Evolutionary conservation across 1,140 invertebrate genomes (phyloP).

Genomic region (Ctenoplectra terminalis): DNA sequence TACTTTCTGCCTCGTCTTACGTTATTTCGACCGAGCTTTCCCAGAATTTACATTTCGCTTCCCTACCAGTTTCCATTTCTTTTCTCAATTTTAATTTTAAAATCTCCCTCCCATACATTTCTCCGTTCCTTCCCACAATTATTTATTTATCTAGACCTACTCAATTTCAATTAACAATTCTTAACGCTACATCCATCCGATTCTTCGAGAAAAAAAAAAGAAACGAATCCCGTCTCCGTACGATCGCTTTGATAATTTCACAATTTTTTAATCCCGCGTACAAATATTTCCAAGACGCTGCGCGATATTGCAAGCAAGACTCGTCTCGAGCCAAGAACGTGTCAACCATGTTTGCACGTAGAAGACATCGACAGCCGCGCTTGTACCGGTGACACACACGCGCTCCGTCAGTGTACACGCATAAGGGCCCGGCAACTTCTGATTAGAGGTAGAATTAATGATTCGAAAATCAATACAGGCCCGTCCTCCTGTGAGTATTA

Average conservation of each 20-base stretch:
- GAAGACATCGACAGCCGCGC: not conserved
- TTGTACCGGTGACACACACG: not conserved
- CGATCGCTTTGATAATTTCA: too few relatives aligned
- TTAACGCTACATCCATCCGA: too few relatives aligned
- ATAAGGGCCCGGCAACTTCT: constrained; percentile 71
- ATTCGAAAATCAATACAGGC: constrained; percentile 83
- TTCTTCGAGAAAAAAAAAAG: too few relatives aligned
- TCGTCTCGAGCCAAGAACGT: not conserved
- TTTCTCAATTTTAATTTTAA: not conserved
- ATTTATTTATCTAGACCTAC: too few relatives aligned
- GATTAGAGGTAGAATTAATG: constrained; percentile 83
- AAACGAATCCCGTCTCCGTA: too few relatives aligned
- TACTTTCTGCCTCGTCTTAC: not conserved
- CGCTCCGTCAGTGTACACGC: not conserved
- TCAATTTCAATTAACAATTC: too few relatives aligned
- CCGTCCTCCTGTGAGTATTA: constrained; percentile 70
- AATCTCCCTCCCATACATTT: too few relatives aligned
- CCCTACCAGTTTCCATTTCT: not conserved
- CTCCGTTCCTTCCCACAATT: too few relatives aligned
- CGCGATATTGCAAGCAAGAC: too few relatives aligned
- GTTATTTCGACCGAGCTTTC: constrained; percentile 1
- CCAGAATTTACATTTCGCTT: constrained; percentile 1
- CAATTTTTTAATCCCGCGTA: too few relatives aligned
- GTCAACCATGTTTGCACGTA: not conserved
- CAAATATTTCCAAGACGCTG: too few relatives aligned